Base-by-base conservation (phyloP, 2,113 vertebrate species). In the Pygoscelis adeliae region DNA sequence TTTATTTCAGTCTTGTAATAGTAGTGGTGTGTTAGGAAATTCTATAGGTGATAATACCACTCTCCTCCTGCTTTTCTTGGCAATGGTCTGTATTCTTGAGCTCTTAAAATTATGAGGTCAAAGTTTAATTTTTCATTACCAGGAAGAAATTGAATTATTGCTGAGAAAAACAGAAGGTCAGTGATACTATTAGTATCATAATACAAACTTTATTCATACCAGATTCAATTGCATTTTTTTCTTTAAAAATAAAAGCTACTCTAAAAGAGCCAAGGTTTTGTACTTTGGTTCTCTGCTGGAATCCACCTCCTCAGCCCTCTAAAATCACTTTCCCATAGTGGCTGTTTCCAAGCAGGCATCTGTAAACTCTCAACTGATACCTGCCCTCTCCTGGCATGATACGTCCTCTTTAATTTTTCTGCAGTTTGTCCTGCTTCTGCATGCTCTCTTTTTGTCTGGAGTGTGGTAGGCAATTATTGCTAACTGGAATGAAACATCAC, bases 151-250 rank as follows among this genome's bases (percentile, higher is more conserved):
- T 0, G 27, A 71, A 79, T 89, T 70, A 91, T 65, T 93, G 59
- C 83, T 78, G 86, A 90, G 92, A 85, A 96, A 91, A 94, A 79
- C 81, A 96, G 83, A 52, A 46, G 71, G 72, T 76, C 94, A 88
- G 90, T 86, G 95, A 83, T 97, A 96, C 89, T 95, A 89, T 96
- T 90, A 49, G 92, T 96, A 96, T 97, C 94, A 95, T 97, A 98
- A 98, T 97, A 97, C 96, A 97, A 97, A 97, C 92, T 78, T 94
- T 15, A 66, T 90, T 76, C 46, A 38, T 74, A 49, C 13, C 38
- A 72, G 27, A 90, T 79, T 65, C 34, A 76, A 36, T 36, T 84
- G 21, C 55, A 30, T 47, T 81, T 89, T 81, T 89, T 73, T 30
- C 6, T 26, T n/a, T 13, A 7, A 30, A 25, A 22, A 40, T 26